Conservation (phyloP, 2,888 invertebrate species). For the Melinaea marsaeus region DNA sequence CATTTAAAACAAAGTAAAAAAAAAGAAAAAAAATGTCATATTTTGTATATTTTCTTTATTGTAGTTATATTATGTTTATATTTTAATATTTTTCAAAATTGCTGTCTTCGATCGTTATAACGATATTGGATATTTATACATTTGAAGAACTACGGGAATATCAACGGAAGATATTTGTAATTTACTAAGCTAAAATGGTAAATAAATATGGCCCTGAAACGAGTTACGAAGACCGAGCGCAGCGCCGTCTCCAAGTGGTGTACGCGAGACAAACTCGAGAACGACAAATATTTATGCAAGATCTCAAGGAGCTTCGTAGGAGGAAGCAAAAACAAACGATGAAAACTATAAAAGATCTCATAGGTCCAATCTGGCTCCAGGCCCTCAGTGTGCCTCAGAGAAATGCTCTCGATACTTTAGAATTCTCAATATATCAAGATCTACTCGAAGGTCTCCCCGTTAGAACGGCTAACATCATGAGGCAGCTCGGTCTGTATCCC, state of each 20-base stretch:
- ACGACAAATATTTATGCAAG: constrained; percentile 59
- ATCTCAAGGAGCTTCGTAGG: constrained; percentile 52
- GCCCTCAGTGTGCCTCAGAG: constrained; percentile 61
- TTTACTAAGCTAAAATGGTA: constrained; percentile 38
- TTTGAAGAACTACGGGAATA: too few species aligned
- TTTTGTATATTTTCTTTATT: constrained; percentile 10
- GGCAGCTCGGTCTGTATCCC: constrained; percentile 53
- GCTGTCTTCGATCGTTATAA: constrained; percentile 34
- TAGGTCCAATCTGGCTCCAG: constrained; percentile 68
- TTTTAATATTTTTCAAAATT: constrained; percentile 52
- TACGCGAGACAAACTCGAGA: constrained; percentile 53
- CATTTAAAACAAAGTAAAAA: constrained; percentile 10
- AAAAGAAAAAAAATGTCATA: constrained; percentile 14
- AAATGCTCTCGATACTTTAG: constrained; percentile 50
- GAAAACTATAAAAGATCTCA: constrained; percentile 37
- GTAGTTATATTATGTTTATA: constrained; percentile 1
- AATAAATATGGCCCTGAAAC: constrained; percentile 42
- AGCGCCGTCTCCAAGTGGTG: constrained; percentile 48
- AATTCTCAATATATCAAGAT: constrained; percentile 58
- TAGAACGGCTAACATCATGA: constrained; percentile 47
- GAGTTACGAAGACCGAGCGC: constrained; percentile 42
- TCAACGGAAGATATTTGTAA: too few species aligned
- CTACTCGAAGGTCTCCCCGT: constrained; percentile 57
- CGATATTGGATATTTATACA: neutral
- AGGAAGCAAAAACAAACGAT: constrained; percentile 40